Evolutionary conservation across 2,888 invertebrate species (phyloP).

Genomic region (Diploptera punctata): DNA sequence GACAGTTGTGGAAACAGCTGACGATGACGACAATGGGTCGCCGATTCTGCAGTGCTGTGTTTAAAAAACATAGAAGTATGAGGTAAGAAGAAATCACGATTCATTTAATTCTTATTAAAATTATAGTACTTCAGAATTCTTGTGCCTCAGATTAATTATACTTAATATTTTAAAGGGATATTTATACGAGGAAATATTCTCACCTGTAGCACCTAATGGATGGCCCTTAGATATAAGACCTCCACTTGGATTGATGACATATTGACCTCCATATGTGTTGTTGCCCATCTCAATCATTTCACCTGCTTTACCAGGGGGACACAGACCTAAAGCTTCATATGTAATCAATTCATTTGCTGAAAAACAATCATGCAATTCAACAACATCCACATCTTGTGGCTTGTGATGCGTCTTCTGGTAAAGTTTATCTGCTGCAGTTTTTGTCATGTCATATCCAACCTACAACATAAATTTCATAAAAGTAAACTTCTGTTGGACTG

Average conservation of each 20-base stretch:
- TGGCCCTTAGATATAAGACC: constrained; percentile 99
- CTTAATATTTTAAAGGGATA: too few relatives aligned
- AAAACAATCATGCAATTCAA: constrained; percentile 98
- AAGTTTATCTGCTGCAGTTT: constrained; percentile 75
- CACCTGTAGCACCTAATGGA: constrained; percentile 94
- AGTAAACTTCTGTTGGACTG: too few relatives aligned
- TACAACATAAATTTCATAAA: constrained; percentile 49
- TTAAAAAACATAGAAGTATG: too few relatives aligned
- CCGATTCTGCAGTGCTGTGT: too few relatives aligned
- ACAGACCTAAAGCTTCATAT: constrained; percentile 95
- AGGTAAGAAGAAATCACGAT: too few relatives aligned
- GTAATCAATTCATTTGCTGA: constrained; percentile 97
- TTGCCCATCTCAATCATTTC: constrained; percentile 92
- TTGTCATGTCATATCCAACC: constrained; percentile 95
- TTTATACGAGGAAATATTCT: too few relatives aligned
- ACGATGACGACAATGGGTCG: too few relatives aligned
- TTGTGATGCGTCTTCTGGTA: constrained; percentile 76
- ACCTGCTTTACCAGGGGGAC: constrained; percentile 87
- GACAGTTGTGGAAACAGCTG: too few relatives aligned
- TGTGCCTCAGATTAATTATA: too few relatives aligned
- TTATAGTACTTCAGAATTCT: too few relatives aligned
- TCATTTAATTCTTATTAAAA: too few relatives aligned
- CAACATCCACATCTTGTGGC: constrained; percentile 87
- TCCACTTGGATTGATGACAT: constrained; percentile 98
- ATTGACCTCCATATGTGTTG: constrained; percentile 97